A percentile compares a stretch with the other conserved stretches of the same genome.
Evolutionary conservation across 2,113 vertebrate genomes (phyloP).

Genomic region (Chaetops frenatus): DNA sequence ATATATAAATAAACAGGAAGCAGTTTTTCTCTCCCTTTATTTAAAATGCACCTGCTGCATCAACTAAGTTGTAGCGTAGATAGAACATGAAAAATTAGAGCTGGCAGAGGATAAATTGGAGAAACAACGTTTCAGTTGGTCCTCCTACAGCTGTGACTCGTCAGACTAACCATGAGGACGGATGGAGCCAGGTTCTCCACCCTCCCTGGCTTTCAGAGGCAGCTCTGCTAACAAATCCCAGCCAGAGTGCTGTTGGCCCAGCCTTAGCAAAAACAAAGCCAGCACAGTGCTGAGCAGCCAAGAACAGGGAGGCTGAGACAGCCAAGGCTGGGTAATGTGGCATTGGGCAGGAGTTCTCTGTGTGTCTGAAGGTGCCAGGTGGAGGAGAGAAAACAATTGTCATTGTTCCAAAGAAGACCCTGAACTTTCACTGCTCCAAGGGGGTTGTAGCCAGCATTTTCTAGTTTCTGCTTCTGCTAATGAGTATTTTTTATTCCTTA

Average conservation of each 20-base stretch:
- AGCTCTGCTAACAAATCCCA: neutral
- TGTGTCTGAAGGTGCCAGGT: rapidly evolving
- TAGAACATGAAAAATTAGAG: slow-evolving; percentile 28
- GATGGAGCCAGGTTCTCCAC: neutral
- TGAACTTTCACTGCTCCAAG: neutral
- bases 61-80: slow-evolving; percentile 13
- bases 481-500: neutral
- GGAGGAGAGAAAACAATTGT: neutral
- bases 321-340: neutral
- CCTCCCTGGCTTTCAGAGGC: neutral
- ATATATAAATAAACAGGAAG: neutral
- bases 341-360: neutral
- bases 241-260: neutral
- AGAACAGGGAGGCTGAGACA: neutral
- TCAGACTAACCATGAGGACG: neutral
- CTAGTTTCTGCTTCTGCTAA: neutral
- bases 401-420: neutral
- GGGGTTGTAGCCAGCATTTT: neutral
- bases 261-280: neutral
- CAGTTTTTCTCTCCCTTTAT: neutral
- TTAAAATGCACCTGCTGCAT: slow-evolving; percentile 42
- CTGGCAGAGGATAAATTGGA: slow-evolving; percentile 15
- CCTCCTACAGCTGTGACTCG: neutral
- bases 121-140: slow-evolving; percentile 5
- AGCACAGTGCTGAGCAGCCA: neutral